phyloP scores from a whole-genome alignment of 2,113 vertebrate species.

The Callorhinus ursinus region DNA sequence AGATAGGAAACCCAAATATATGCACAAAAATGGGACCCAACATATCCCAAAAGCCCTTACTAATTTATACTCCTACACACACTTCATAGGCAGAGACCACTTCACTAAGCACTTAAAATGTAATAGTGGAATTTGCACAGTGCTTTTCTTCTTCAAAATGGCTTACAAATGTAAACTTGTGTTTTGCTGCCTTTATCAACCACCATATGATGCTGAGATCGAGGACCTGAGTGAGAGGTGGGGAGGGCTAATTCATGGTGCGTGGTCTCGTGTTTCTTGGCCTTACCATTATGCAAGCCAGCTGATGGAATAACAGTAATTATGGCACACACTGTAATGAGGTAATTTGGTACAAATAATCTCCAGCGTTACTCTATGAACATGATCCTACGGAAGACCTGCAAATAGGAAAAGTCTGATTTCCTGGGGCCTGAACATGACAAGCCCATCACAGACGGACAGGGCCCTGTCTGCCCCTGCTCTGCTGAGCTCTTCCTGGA shows the following conservation, averaged over 20 bases:
- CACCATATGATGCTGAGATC: background rate
- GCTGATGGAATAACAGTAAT: background rate
- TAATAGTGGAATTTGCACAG: background rate
- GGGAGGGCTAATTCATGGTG: background rate
- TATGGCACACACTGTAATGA: background rate
- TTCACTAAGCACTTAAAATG: background rate
- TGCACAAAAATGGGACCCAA: background rate
- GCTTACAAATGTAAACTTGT: background rate
- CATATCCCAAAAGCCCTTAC: background rate
- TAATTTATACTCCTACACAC: background rate
- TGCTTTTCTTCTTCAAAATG: background rate
- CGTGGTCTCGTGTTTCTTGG: background rate
- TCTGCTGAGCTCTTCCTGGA: background rate
- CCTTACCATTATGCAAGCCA: background rate
- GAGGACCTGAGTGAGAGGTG: background rate
- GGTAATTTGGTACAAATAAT: slow-evolving; percentile 11
- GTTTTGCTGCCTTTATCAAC: background rate
- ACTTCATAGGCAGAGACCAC: background rate
- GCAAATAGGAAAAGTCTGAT: background rate
- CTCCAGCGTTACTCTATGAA: background rate
- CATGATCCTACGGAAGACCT: background rate
- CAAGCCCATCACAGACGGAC: background rate
- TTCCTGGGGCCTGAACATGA: background rate
- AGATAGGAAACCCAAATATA: background rate
- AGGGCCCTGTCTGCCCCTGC: background rate